Base-by-base conservation (phyloP, 2,113 vertebrate species). In the Xenus cinereus region DNA sequence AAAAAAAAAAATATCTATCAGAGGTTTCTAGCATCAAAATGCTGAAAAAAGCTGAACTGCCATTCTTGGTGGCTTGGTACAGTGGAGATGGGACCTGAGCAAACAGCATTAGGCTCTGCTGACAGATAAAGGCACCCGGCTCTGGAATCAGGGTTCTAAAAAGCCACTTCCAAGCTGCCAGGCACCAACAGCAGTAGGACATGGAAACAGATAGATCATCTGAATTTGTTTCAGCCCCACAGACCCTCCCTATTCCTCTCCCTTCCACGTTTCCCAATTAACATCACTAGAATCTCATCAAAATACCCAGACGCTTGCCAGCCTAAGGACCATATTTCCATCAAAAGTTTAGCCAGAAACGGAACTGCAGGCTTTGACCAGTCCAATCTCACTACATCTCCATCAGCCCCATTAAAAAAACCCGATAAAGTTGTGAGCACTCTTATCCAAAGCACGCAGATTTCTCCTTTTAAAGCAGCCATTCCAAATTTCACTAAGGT, bases 361-460 rank as follows among this genome's bases (percentile, higher is more conserved):
- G 10, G 32, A 54, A n/a, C 30, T 26, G 33, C 20, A 87, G 83
- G 22, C 26, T 46, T 48, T 37, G 28, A 33, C n/a, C 22, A 33
- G 20, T 24, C 48, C 33, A 6, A 15, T 30, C 23, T 37, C 43
- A 27, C 17, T 59, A 10, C 30, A 17, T 23, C 50, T 76, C 37
- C 45, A 59, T 16, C 13, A 33, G 15, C 9, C 32, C 35, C n/a
- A 7, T 15, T 1, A 26, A 43, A 60, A n/a, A 19, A 33, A 33
- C 48, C 51, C 53, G 15, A 26, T 19, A 30, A 53, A 21, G 23
- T 33, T 5, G 19, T 2, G 4, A 69, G 24, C 24, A 30, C 9
- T 10, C 33, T 41, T 39, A 39, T 12, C 33, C 43, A 72, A 60
- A 78, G 21, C 28, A 17, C 1, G 0, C 0, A 0, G 43, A 51